These are phyloP conservation scores for Lepidotrigona ventralis DNA, from an alignment of 1,140 invertebrate genomes.

Conservation along the genomic window DNA sequence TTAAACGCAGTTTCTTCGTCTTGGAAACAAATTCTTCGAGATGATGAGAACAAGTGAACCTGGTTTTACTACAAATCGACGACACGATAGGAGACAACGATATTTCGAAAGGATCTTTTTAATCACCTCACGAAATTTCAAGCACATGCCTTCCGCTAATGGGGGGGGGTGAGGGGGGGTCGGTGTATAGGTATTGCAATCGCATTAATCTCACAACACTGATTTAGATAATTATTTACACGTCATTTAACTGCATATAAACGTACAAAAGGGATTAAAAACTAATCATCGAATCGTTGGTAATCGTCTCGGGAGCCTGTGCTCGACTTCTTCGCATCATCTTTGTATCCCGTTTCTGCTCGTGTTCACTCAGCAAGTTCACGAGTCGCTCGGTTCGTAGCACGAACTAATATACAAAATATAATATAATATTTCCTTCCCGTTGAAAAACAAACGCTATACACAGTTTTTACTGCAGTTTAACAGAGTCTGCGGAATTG, in stretches of 20 bases:
- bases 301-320: constrained; percentile 30
- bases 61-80: neutral
- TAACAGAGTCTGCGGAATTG: neutral
- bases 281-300: constrained; percentile 64
- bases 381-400: constrained; percentile 6
- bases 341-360: neutral
- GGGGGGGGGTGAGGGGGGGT: constrained; percentile 40
- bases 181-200: constrained; percentile 66
- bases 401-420: constrained; percentile 8
- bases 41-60: neutral
- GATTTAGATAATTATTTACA: constrained; percentile 66
- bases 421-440: neutral
- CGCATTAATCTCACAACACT: constrained; percentile 66
- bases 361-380: neutral
- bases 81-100: too few species aligned
- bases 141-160: constrained; percentile 64
- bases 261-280: constrained; percentile 72
- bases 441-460: neutral
- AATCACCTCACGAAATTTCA: constrained; percentile 67
- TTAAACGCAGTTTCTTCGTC: neutral
- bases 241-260: constrained; percentile 75
- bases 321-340: neutral
- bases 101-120: constrained; percentile 63
- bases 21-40: neutral
- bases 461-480: neutral